phyloP scores from a whole-genome alignment of 2,113 vertebrate genomes.

The Aix galericulata region DNA sequence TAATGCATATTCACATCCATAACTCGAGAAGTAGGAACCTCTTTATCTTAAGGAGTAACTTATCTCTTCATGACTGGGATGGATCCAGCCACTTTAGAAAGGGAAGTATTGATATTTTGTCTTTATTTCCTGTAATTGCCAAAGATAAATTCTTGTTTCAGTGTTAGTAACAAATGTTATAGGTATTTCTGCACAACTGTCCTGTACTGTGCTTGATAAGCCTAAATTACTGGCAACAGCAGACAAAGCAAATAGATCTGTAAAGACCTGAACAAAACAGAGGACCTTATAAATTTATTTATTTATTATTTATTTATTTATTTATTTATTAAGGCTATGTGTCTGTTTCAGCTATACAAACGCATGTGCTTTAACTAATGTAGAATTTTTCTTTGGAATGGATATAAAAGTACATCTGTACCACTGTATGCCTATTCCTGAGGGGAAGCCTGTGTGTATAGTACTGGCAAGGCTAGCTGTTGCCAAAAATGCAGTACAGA shows the following conservation, averaged over 20 bases:
- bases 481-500: not conserved
- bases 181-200: not conserved
- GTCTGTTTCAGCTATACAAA: not conserved
- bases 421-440: not conserved
- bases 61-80: not conserved
- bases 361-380: not conserved
- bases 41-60: not conserved
- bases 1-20: not conserved
- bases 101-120: not conserved
- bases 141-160: not conserved
- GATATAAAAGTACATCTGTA: not conserved
- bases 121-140: not conserved
- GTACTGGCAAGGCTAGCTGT: not conserved
- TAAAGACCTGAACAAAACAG: not conserved
- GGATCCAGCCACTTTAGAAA: not conserved
- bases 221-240: not conserved
- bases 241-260: not conserved
- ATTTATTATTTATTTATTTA: no score
- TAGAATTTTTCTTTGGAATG: not conserved
- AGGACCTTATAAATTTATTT: not conserved
- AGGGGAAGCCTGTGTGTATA: accelerated
- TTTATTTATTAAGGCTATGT: not conserved
- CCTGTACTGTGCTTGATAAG: not conserved
- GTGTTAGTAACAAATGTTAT: not conserved
- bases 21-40: not conserved